Percentiles rank a stretch among this genome's conserved stretches.
Conservation (phyloP, 2,113 vertebrate species). For the Bubo scandiacus region DNA sequence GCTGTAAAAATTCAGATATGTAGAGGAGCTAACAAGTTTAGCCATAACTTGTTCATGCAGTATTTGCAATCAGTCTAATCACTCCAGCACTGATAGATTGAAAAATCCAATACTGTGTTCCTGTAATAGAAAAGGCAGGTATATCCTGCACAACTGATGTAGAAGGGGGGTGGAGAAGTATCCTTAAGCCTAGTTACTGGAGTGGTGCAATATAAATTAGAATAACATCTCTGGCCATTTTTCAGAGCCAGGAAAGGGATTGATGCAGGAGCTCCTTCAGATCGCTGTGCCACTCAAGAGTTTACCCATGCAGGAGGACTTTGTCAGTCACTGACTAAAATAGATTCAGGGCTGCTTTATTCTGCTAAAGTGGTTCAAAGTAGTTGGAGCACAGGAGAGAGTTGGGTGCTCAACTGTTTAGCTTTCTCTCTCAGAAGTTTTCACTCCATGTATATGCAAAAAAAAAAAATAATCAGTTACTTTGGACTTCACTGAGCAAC, state of each 20-base stretch:
- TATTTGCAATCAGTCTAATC: neutral
- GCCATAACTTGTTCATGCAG: neutral
- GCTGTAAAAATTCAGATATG: neutral
- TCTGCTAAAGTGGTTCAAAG: neutral
- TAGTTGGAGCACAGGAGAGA: neutral
- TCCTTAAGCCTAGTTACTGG: neutral
- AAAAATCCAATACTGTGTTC: neutral
- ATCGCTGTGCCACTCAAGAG: neutral
- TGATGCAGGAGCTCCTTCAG: neutral
- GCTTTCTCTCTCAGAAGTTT: neutral
- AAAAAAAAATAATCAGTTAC: neutral
- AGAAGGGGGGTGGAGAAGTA: neutral
- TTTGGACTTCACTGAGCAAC: neutral
- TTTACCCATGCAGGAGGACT: neutral
- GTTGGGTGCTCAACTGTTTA: neutral
- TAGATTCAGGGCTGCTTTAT: neutral
- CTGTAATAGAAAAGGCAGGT: neutral
- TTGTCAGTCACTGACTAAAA: neutral
- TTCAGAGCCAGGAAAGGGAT: neutral
- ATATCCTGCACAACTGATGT: neutral
- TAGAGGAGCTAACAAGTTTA: neutral
- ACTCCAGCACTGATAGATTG: neutral
- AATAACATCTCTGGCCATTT: neutral
- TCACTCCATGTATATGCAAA: neutral
- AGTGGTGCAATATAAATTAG: neutral